phyloP scores from a whole-genome alignment of 64 coral and sea anemone species.

The Cladopsammia gracilis region DNA sequence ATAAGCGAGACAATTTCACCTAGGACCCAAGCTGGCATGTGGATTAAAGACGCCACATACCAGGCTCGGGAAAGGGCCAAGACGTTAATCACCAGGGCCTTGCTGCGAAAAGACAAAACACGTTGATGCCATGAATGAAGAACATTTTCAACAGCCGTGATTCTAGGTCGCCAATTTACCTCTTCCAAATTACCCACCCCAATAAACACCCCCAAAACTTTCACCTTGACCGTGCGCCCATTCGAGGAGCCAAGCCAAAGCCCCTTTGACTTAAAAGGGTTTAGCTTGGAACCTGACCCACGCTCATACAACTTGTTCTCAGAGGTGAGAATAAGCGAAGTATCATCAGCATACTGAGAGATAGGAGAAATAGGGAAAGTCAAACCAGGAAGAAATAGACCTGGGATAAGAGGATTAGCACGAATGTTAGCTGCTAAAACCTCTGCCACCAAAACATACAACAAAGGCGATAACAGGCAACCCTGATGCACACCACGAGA shows the following conservation, averaged over 20 bases:
- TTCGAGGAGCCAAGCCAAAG: background rate
- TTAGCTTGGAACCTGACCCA: conserved; percentile 22
- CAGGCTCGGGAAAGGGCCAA: background rate
- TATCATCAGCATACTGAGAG: conserved; percentile 54
- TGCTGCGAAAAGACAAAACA: too few species aligned
- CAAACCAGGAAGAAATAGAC: background rate
- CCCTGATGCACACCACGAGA: background rate
- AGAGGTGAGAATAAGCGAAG: background rate
- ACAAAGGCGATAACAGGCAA: background rate
- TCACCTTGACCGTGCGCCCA: background rate
- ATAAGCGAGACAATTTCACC: background rate
- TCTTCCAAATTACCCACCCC: background rate
- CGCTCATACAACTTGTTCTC: background rate
- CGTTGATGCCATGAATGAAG: too few species aligned
- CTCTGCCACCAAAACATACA: background rate
- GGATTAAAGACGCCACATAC: background rate
- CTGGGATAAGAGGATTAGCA: background rate
- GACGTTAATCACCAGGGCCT: too few species aligned
- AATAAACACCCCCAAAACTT: background rate
- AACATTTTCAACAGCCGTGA: too few species aligned
- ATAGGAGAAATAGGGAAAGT: background rate
- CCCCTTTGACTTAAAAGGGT: background rate
- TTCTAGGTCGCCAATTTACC: too few species aligned
- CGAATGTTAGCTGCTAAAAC: background rate
- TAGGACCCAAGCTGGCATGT: background rate